Conservation (phyloP, 1,140 invertebrate species). For the Octopus bimaculoides region DNA sequence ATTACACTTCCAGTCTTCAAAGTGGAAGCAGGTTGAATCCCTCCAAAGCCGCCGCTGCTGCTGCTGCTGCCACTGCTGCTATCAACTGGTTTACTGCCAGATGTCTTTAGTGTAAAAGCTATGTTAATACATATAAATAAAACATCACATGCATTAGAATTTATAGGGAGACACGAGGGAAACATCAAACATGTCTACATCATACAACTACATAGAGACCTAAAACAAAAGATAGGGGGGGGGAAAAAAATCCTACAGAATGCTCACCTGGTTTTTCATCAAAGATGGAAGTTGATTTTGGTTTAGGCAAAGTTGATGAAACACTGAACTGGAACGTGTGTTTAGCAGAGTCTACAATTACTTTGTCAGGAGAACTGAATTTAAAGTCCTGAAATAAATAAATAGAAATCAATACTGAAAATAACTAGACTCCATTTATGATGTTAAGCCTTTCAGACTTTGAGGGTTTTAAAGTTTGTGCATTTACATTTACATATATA, state of each 20-base stretch:
- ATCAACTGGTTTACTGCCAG: neutral
- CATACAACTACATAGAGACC: too few species aligned
- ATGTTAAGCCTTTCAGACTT: too few species aligned
- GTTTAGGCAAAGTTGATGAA: neutral
- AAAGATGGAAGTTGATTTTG: neutral
- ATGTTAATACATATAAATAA: too few species aligned
- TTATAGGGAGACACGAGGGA: too few species aligned
- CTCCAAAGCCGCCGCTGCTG: neutral
- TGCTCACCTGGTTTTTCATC: too few species aligned
- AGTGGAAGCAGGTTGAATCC: conserved; percentile 23
- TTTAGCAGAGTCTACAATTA: conserved; percentile 14
- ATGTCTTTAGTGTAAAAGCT: neutral
- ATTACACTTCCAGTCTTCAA: conserved; percentile 47
- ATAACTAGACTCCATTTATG: too few species aligned
- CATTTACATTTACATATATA: too few species aligned
- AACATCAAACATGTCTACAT: too few species aligned
- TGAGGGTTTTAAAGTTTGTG: too few species aligned
- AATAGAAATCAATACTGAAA: neutral
- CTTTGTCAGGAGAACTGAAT: conserved; percentile 44
- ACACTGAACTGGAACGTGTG: neutral
- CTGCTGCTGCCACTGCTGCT: neutral
- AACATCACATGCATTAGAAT: too few species aligned
- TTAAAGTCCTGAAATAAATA: conserved; percentile 33
- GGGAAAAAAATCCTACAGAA: too few species aligned
- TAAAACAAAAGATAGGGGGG: too few species aligned